Evolutionary conservation across 2,888 invertebrate genomes (phyloP), one percentile per base, ranked within the genome.

Genomic region (Catocala sponsa): DNA sequence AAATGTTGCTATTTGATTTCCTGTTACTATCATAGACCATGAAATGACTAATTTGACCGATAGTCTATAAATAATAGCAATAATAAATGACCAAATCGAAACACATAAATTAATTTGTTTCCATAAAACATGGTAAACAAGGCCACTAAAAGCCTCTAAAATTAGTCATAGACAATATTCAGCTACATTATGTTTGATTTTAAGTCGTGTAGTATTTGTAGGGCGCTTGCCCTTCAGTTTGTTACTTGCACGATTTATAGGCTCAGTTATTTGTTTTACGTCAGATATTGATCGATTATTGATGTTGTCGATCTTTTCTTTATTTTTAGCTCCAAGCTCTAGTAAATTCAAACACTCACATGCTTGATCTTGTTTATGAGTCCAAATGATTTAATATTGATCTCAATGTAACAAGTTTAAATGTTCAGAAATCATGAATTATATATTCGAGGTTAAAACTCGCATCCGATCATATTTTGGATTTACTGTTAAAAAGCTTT

Each of bases 231-330:
- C 78, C 84, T 83, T 80, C 83, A 83, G 73, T 75, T 74, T 76
- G 83, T 83, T 84, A 76, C 78, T 77, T 68, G 81, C 84, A 88
- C 89, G 87, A 88, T 88, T 87, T 85, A 88, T 87, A 80, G 78
- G 77, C 77, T 78, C 83, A 85, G 87, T 88, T 92, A 92, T 92
- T 92, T 91, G 91, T 91, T 92, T 89, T 89, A 90, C 89, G 90
- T 91, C 91, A 89, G 85, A 83, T 84, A 85, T 89, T 92, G 90
- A 92, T 92, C 88, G 90, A 93, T 92, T 89, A 90, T 88, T 87
- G 87, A 81, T 76, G 85, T 82, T 81, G 83, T 85, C 64, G 80
- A 81, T 78, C 79, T 46, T 83, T 86, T 83, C 80, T 38, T 38
- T 89, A 85, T 88, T 88, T 87, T 81, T 85, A 83, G 58, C 63